Conservation (phyloP, 1,140 invertebrate genomes). For the Diachasma alloeum region DNA sequence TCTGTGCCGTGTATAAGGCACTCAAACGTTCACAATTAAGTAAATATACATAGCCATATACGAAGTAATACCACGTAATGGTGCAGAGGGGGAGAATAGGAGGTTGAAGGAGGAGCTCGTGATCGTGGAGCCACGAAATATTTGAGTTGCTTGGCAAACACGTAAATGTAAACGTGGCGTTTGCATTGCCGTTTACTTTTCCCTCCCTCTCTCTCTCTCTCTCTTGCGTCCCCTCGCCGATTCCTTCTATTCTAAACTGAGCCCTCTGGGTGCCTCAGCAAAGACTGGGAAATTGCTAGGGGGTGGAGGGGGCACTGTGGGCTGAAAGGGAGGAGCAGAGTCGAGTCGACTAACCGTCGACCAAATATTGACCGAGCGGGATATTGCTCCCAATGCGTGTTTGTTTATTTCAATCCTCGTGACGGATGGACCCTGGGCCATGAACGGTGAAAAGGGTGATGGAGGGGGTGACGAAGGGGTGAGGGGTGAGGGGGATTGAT, state of each 20-base stretch:
- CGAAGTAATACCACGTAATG: slow-evolving; percentile 25
- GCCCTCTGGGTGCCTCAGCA: slow-evolving; percentile 18
- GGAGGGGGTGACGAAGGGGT: neutral
- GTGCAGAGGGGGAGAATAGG: neutral
- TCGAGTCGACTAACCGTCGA: slow-evolving; percentile 62
- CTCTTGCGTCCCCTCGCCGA: neutral
- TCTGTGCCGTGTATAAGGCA: neutral
- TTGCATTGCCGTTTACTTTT: slow-evolving; percentile 63
- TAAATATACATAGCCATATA: slow-evolving; percentile 30
- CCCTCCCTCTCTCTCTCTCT: slow-evolving; percentile 31
- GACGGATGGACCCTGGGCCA: slow-evolving; percentile 49
- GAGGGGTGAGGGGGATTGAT: neutral
- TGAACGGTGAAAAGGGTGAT: neutral
- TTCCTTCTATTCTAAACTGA: neutral
- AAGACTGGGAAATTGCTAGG: slow-evolving; percentile 20
- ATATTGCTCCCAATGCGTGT: slow-evolving; percentile 66
- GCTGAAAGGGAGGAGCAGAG: slow-evolving; percentile 40
- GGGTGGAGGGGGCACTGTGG: neutral
- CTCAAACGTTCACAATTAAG: neutral
- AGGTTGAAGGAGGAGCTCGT: slow-evolving; percentile 38
- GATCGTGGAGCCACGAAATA: slow-evolving; percentile 57
- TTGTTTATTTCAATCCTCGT: slow-evolving; percentile 63
- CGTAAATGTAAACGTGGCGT: slow-evolving; percentile 63
- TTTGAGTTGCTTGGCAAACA: slow-evolving; percentile 65
- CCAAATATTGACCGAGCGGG: slow-evolving; percentile 65